These are phyloP conservation scores for Heliconius nattereri DNA, from an alignment of 1,140 invertebrate genomes.

Conservation along the genomic window DNA sequence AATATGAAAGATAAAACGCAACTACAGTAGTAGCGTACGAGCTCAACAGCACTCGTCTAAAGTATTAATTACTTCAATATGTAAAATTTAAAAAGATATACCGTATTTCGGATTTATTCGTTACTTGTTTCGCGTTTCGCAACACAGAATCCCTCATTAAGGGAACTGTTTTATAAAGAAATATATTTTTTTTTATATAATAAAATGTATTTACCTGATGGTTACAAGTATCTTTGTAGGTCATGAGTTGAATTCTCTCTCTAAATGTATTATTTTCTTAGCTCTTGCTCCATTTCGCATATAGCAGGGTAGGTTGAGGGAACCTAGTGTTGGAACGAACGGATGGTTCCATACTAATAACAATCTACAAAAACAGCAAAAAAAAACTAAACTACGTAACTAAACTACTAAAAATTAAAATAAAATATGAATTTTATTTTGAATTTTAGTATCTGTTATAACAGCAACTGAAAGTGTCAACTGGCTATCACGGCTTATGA, in stretches of 20 bases:
- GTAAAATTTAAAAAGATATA: constrained; percentile 7
- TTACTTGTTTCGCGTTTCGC: neutral
- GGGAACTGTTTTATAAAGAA: neutral
- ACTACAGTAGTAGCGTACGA: constrained; percentile 1
- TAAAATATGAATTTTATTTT: too few relatives aligned
- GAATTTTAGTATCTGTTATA: too few relatives aligned
- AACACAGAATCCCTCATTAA: neutral
- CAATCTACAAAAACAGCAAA: too few relatives aligned
- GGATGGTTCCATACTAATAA: too few relatives aligned
- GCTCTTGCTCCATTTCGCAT: neutral
- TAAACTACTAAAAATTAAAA: too few relatives aligned
- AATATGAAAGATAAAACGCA: neutral
- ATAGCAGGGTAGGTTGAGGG: neutral
- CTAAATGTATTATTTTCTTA: neutral
- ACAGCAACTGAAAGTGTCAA: too few relatives aligned
- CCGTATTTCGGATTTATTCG: neutral
- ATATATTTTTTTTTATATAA: neutral
- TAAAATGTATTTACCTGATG: too few relatives aligned
- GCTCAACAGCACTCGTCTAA: constrained; percentile 16
- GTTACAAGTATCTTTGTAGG: too few relatives aligned
- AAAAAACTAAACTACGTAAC: too few relatives aligned
- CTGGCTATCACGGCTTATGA: too few relatives aligned
- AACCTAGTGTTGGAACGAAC: neutral
- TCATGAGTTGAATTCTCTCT: too few relatives aligned
- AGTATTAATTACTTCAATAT: constrained; percentile 27